Conservation (phyloP, 2,888 invertebrate species). For the Dolichopus griseipennis region DNA sequence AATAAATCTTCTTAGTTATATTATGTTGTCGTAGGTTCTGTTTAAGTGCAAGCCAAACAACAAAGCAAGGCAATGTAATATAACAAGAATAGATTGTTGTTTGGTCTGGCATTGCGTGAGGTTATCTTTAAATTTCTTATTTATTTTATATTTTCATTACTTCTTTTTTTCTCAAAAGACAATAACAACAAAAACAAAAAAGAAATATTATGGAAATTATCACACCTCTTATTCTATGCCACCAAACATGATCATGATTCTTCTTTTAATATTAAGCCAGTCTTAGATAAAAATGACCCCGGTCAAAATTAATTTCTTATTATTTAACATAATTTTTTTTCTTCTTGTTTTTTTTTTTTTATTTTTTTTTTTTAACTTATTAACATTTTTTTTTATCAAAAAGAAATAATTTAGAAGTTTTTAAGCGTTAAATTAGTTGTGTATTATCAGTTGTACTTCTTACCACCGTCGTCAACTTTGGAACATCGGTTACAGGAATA, state of each 20-base stretch:
- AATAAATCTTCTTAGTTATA: slow-evolving; percentile 6
- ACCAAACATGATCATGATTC: slow-evolving; percentile 2
- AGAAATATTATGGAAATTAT: neutral
- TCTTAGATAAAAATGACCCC: too few species aligned
- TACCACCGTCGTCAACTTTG: neutral
- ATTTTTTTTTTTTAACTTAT: neutral
- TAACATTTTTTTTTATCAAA: neutral
- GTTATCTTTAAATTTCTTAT: neutral
- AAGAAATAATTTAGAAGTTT: slow-evolving; percentile 4
- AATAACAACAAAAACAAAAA: too few species aligned
- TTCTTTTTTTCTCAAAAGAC: neutral
- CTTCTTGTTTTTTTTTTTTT: neutral
- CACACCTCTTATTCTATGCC: slow-evolving; percentile 1
- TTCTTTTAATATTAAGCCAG: neutral
- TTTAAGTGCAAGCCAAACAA: neutral
- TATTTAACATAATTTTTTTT: too few species aligned
- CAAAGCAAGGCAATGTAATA: neutral
- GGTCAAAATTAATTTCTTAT: too few species aligned
- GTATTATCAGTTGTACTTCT: neutral
- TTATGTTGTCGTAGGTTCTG: slow-evolving; percentile 1
- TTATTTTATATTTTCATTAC: neutral
- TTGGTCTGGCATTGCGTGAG: neutral
- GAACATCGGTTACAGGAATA: too few species aligned
- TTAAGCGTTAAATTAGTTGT: slow-evolving; percentile 9
- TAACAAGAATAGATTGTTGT: too few species aligned